phyloP scores from a whole-genome alignment of 1,140 invertebrate genomes.

The Himalopsyche phryganea region DNA sequence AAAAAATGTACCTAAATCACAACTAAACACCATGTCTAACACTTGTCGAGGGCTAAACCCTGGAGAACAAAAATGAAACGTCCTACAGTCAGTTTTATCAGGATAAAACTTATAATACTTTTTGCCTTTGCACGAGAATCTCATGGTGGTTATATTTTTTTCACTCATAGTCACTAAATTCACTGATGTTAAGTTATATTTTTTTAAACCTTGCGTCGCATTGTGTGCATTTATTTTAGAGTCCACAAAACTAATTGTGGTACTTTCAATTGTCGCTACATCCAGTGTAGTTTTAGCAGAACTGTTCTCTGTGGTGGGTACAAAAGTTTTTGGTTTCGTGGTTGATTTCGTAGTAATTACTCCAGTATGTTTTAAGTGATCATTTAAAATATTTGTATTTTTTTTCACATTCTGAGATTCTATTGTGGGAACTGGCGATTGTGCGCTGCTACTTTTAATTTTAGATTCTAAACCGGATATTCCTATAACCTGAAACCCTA shows the following conservation, averaged over 20 bases:
- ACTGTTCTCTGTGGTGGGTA: slow-evolving; percentile 20
- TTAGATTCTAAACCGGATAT: too few species aligned
- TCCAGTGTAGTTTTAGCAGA: slow-evolving; percentile 28
- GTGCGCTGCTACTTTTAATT: too few species aligned
- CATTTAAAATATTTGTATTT: too few species aligned
- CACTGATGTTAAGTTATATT: slow-evolving; percentile 21
- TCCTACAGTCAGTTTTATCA: slow-evolving; percentile 31
- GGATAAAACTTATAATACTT: slow-evolving; percentile 32
- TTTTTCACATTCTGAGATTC: too few species aligned
- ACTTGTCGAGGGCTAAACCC: slow-evolving; percentile 25
- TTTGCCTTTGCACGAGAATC: slow-evolving; percentile 27
- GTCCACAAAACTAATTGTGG: slow-evolving; percentile 22
- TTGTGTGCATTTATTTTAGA: background rate
- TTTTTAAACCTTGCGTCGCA: slow-evolving; percentile 9
- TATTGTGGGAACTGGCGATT: too few species aligned
- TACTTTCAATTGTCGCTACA: slow-evolving; percentile 26
- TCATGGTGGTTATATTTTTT: slow-evolving; percentile 14
- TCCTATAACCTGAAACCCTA: too few species aligned
- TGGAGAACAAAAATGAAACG: slow-evolving; percentile 31
- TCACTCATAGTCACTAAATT: slow-evolving; percentile 28
- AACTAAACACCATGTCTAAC: slow-evolving; percentile 26
- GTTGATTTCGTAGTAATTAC: too few species aligned
- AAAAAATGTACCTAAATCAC: slow-evolving; percentile 30
- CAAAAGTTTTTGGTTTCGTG: background rate
- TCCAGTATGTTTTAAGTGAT: too few species aligned